Base-by-base conservation (phyloP, 2,888 invertebrate species). In the Elgonia sp. region DNA sequence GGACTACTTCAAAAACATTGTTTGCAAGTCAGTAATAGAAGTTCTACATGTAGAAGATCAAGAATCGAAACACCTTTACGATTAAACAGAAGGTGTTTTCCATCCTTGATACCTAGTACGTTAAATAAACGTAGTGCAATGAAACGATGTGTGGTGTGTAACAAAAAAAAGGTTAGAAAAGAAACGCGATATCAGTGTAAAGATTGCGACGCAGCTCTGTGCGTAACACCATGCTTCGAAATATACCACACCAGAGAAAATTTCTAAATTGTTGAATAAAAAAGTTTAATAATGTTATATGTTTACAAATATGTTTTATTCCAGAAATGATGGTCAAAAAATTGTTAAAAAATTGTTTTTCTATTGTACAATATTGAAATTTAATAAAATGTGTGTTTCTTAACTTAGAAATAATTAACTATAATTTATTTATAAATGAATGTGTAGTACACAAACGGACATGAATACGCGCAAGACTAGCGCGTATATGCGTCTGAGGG, bases 121-220 rank as follows among this genome's bases (percentile, higher is more conserved):
- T n/a, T n/a, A n/a, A n/a, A n/a, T n/a, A 18, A 55, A 55, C 14
- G n/a, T 55, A 55, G n/a, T n/a, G 16, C 55, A n/a, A 55, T n/a
- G n/a, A 55, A 55, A 55, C 55, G 55, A 21, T 62, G 62, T 21
- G 62, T 62, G 12, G 20, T 62, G 29, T 62, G 62, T 62, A 62
- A 21, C 10, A 62, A 62, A 37, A 21, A 37, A 37, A 21, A 21
- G 12, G 62, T 62, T 14, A 21, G 62, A 62, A 21, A 37, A 62
- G 62, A 62, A 62, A 62, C 29, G 21, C 21, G 62, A 14, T 62
- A 62, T 37, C 29, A 20, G 12, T 62, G 62, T 21, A 62, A 62
- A 37, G 29, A 21, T 21, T 62, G 62, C 37, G 37, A 62, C 62
- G 62, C 16, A 14, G 62, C 18, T 16, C n/a, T 57, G 57, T 57